Percentiles rank a stretch among this genome's conserved stretches.
These are phyloP conservation scores for Hemaris fuciformis DNA, from an alignment of 2,888 invertebrate species.

Conservation along the genomic window DNA sequence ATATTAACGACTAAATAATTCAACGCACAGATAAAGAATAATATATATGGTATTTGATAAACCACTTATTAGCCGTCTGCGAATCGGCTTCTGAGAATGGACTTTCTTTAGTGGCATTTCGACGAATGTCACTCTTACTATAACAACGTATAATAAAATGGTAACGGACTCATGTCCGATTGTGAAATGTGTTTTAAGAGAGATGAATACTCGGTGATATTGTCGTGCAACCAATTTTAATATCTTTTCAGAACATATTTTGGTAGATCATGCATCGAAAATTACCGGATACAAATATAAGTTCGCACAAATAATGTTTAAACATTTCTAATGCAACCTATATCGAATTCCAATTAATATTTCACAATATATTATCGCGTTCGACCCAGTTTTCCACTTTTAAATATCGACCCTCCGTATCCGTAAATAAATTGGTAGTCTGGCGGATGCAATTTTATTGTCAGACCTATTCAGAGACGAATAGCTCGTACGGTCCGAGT, in stretches of 20 bases:
- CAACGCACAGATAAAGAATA: background rate
- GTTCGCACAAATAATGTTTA: background rate
- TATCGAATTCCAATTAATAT: background rate
- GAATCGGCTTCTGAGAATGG: conserved; percentile 31
- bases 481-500: background rate
- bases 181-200: background rate
- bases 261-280: background rate
- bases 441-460: background rate
- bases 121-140: conserved; percentile 4
- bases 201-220: background rate
- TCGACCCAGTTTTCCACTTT: background rate
- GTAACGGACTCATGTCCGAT: background rate
- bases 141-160: conserved; percentile 1
- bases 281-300: background rate
- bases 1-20: conserved; percentile 13
- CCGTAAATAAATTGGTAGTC: background rate
- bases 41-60: conserved; percentile 5
- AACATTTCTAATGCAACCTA: background rate
- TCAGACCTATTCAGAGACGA: background rate
- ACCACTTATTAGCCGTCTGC: conserved; percentile 2
- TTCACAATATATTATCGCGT: background rate
- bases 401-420: background rate
- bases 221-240: background rate
- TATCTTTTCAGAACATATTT: background rate
- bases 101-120: conserved; percentile 32